Evolutionary conservation across 1,140 invertebrate species (phyloP), one percentile per base, ranked within the genome.

Genomic region (Drosophila serrata): DNA sequence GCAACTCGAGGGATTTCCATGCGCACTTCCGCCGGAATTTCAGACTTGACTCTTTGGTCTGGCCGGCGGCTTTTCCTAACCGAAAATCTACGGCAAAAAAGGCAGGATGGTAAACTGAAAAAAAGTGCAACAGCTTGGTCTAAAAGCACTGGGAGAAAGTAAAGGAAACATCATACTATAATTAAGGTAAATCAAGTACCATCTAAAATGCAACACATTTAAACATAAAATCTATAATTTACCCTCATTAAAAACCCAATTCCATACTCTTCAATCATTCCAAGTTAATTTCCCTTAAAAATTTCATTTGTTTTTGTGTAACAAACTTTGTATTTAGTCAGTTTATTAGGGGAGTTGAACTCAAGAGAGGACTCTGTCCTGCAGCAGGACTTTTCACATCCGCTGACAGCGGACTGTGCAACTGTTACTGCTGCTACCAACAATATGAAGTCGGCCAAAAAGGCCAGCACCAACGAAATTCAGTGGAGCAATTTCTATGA

Each of bases 401-500:
- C 85, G 85, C 53, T 60, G 64, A 73, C 82, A 81, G 49, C 46
- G 62, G 33, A 56, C 43, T 42, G 37, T 70, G 33, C 79, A 64
- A 39, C 29, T 59, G 39, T 48, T 48, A 11, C 63, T 48, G 43
- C 31, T 55, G 45, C 56, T 65, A 46, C 53, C 60, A 57, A 46
- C 48, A 74, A 58, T 46, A 76, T 65, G 49, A 84, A 91, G 70
- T 85, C 72, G 62, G 72, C 74, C 63, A 80, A 87, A 87, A 80
- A 87, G 84, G 84, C 84, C 84, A 88, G 70, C n/a, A n/a, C 82
- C 69, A 87, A 88, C 84, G 78, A 90, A 92, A 92, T 92, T 92
- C 91, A 91, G 82, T 92, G 87, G 82, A 92, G 91, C 91, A 92
- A 92, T 92, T 92, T 91, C 91, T 92, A 92, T 91, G 88, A 92